Evolutionary conservation across 2,888 invertebrate genomes (phyloP), one percentile per base, ranked within the genome.

Genomic region (Trachelus troglodyta): DNA sequence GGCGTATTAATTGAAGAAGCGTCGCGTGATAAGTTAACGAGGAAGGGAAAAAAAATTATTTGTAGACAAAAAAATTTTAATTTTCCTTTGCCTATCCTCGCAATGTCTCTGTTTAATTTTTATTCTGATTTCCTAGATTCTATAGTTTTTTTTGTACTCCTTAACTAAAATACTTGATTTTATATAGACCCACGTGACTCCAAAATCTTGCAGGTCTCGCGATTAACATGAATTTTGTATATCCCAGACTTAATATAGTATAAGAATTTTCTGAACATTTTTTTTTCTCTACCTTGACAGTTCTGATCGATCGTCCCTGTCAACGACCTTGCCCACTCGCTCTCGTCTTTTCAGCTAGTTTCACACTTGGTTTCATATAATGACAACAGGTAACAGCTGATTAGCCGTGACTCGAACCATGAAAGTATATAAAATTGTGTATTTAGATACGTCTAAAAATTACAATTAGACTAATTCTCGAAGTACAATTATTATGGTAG

Each of bases 361-460:
- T 56, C 56, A 56, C 56, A 71, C 40, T 73, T 69, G 35, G 81
- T 83, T 85, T 80, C 80, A 81, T 86, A 34, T 82, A 56, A 56
- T 56, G 23, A 56, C 23, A 15, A 4, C 56, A 56, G 23, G 56
- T 56, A 23, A 23, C 56, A 56, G 23, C 56, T 9, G 56, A 56
- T 56, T 56, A 23, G 56, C 56, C 56, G 56, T 56, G 56, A 56
- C 56, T 56, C 56, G 23, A 56, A 23, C 56, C 56, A 23, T 56
- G 56, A 56, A 56, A 56, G 9, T 56, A 56, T 56, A 56, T 23
- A 23, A 56, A 56, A 56, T 9, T 9, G 56, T 56, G 23, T 9
- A 56, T 23, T 56, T 2, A 56, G 23, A 56, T 56, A 56, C 12
- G 15, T 34, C 34, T 4, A 15, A 23, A 23, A 56, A 9, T 23